Base-by-base conservation (phyloP, 2,113 vertebrate genomes). In the Anoura caudifer region DNA sequence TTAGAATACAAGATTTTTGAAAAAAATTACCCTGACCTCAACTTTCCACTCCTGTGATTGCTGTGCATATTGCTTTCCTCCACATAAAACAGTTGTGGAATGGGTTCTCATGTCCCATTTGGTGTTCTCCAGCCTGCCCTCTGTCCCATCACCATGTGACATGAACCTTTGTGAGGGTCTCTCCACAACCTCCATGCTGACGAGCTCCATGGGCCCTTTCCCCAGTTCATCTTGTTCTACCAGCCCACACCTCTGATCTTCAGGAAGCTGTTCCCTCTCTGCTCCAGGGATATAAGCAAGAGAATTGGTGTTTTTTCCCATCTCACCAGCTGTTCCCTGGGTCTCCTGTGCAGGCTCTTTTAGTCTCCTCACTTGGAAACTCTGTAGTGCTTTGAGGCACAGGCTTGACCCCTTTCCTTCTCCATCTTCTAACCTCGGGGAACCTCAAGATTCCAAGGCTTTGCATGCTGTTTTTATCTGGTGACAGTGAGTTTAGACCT, bases 91-190 rank as follows among this genome's bases (percentile, higher is more conserved):
- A 38, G 2, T 4, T 52, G 4, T 52, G 1, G 28, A 83, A 10
- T 24, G 7, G 4, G 38, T 73, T 36, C 20, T 45, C 20, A 22
- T 13, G 16, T 26, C 2, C 28, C 31, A 10, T 0, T 20, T 0
- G 26, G 12, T 56, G 26, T 38, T 67, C n/a, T 41, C 24, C 45
- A 19, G 12, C 7, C 15, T 52, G 31, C 24, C 28, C 41, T 82
- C 50, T 65, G 6, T 26, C 33, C 8, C 7, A 6, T 41, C 11
- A 9, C 31, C 16, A 0, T 7, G 15, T 22, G 59, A 17, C 47
- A 26, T 1, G 7, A 38, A 22, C 28, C 20, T 4, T 38, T 22
- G 72, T 69, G 31, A 61, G 54, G 16, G 41, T 31, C 28, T 65
- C 31, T 36, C 31, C 28, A 26, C 28, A 28, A 9, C 1, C 41